phyloP scores from a whole-genome alignment of 2,113 vertebrate species.

The Sinocyclocheilus anshuiensis region DNA sequence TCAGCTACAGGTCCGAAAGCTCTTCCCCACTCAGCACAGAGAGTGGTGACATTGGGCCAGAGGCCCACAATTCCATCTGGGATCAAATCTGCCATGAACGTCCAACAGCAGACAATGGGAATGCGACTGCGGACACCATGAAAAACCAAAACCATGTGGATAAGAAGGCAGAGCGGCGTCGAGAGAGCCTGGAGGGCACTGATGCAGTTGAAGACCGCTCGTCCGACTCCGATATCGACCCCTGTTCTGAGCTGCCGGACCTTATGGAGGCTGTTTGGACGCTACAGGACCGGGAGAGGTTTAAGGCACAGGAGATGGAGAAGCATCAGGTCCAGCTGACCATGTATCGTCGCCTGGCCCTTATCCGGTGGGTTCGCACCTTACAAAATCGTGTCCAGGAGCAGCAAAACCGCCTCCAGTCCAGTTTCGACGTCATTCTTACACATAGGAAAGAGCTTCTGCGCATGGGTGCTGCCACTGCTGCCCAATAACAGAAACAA shows the following conservation, averaged over 20 bases:
- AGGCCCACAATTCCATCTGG: conserved; percentile 53
- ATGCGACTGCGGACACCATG: neutral
- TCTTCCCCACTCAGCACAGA: conserved; percentile 77
- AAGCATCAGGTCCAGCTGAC: conserved; percentile 93
- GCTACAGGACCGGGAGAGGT: conserved; percentile 86
- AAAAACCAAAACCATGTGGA: conserved; percentile 21
- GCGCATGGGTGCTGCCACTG: conserved; percentile 72
- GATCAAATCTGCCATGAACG: conserved; percentile 67
- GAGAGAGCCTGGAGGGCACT: neutral
- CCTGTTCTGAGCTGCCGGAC: conserved; percentile 67
- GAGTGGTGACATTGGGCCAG: conserved; percentile 56
- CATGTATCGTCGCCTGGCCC: conserved; percentile 94
- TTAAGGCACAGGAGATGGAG: conserved; percentile 95
- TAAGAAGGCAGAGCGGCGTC: neutral
- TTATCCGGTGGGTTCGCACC: conserved; percentile 92
- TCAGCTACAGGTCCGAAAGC: conserved; percentile 84
- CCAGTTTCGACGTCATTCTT: conserved; percentile 94
- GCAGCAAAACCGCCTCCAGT: conserved; percentile 93
- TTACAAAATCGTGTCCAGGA: conserved; percentile 86
- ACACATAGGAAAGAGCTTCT: conserved; percentile 94
- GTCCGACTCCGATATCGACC: conserved; percentile 68
- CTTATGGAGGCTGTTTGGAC: conserved; percentile 87
- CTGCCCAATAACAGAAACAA: conserved; percentile 68
- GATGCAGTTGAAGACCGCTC: conserved; percentile 52
- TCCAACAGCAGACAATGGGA: conserved; percentile 21